Percentiles rank a stretch among this genome's conserved stretches.
Evolutionary conservation across 2,888 invertebrate species (phyloP).

Genomic region (Diloba caeruleocephala): DNA sequence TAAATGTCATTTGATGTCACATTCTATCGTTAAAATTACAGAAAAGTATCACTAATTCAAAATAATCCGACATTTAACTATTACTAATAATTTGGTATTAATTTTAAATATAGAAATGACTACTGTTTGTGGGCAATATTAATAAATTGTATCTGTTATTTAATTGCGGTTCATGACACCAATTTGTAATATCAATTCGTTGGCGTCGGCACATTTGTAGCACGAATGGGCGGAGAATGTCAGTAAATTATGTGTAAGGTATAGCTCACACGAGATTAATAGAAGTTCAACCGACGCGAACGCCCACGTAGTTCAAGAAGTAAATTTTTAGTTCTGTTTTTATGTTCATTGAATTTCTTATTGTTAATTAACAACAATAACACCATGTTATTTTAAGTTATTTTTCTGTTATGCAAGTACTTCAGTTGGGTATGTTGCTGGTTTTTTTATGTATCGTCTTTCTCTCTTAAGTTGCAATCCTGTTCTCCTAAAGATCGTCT

Average conservation of each 20-base stretch:
- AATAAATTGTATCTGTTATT: conserved; percentile 48
- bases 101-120: conserved; percentile 24
- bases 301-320: conserved; percentile 40
- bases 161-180: conserved; percentile 48
- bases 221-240: conserved; percentile 29
- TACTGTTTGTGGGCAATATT: conserved; percentile 35
- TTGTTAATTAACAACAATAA: too few relatives aligned
- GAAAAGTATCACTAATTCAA: conserved; percentile 25
- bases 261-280: conserved; percentile 29
- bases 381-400: too few relatives aligned
- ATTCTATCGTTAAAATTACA: conserved; percentile 15
- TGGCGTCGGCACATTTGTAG: conserved; percentile 44
- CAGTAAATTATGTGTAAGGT: conserved; percentile 31
- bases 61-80: conserved; percentile 36
- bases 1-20: conserved; percentile 24
- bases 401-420: too few relatives aligned
- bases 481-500: too few relatives aligned
- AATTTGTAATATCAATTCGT: conserved; percentile 44
- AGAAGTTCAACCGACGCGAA: conserved; percentile 34
- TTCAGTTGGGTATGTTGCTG: too few relatives aligned
- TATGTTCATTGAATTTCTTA: too few relatives aligned
- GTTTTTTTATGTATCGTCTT: too few relatives aligned
- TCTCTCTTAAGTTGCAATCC: too few relatives aligned
- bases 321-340: conserved; percentile 4
- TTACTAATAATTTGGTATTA: conserved; percentile 23